Evolutionary conservation across 2,888 invertebrate species (phyloP).

Genomic region (Erannis defoliaria): DNA sequence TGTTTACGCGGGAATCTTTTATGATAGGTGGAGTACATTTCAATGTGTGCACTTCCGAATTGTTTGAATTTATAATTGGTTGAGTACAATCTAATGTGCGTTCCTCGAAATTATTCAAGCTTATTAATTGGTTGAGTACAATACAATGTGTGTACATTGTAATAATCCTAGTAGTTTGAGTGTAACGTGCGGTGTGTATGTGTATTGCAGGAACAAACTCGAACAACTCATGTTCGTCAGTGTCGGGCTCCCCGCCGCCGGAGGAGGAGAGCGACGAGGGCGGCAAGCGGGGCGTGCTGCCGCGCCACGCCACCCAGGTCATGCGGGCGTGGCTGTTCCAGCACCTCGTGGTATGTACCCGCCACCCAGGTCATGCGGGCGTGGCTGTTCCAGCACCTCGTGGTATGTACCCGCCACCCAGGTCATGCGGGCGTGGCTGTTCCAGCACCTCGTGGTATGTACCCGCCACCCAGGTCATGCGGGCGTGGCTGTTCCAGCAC

Average conservation of each 20-base stretch:
- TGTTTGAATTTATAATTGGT: no score
- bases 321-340: conserved; percentile 64
- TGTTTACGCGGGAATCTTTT: no score
- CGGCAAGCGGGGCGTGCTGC: conserved; percentile 96
- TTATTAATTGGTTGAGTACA: no score
- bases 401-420: no score
- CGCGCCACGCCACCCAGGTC: conserved; percentile 97
- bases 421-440: no score
- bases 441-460: no score
- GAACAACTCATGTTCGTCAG: conserved; percentile 80
- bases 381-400: conserved; percentile 43
- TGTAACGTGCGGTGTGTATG: neutral
- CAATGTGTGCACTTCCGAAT: no score
- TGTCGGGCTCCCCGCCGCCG: conserved; percentile 84
- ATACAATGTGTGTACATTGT: neutral
- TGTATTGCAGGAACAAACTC: conserved; percentile 71
- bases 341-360: conserved; percentile 71
- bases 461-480: neutral
- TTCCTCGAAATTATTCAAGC: no score
- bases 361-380: conserved; percentile 93
- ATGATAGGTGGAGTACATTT: no score
- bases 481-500: neutral
- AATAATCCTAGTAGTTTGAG: neutral
- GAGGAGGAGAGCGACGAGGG: conserved; percentile 81
- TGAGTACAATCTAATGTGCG: no score